Evolutionary conservation across 2,888 invertebrate genomes (phyloP).

Genomic region (Acanthosepion lycidas): DNA sequence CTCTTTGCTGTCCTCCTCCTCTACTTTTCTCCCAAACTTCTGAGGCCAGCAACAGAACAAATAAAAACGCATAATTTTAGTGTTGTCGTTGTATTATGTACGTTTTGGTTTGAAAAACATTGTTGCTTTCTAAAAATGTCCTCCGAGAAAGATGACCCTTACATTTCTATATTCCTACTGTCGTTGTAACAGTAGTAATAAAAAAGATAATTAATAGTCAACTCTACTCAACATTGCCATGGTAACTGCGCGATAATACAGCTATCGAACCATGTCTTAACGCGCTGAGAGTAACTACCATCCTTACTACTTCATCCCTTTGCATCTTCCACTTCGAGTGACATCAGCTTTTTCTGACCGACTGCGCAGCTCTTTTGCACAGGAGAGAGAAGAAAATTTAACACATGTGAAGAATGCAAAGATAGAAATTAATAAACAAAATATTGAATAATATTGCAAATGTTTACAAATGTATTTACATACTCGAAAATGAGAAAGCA

Average conservation of each 20-base stretch:
- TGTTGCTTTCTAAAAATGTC: not conserved
- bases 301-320: not conserved
- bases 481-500: not conserved
- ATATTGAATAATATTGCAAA: too few relatives aligned
- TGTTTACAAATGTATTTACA: not conserved
- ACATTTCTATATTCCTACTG: too few relatives aligned
- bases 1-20: too few relatives aligned
- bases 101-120: not conserved
- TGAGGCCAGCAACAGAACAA: too few relatives aligned
- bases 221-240: not conserved
- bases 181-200: not conserved
- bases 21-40: too few relatives aligned
- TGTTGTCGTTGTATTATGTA: too few relatives aligned
- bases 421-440: too few relatives aligned
- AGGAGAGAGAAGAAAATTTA: not conserved
- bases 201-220: not conserved
- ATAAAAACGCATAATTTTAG: not conserved
- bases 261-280: not conserved
- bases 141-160: not conserved
- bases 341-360: not conserved
- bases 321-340: not conserved
- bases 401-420: not conserved
- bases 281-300: not conserved
- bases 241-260: not conserved
- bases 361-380: not conserved